Conservation (phyloP, 2,888 invertebrate species). For the Leptarthrus brevirostris region DNA sequence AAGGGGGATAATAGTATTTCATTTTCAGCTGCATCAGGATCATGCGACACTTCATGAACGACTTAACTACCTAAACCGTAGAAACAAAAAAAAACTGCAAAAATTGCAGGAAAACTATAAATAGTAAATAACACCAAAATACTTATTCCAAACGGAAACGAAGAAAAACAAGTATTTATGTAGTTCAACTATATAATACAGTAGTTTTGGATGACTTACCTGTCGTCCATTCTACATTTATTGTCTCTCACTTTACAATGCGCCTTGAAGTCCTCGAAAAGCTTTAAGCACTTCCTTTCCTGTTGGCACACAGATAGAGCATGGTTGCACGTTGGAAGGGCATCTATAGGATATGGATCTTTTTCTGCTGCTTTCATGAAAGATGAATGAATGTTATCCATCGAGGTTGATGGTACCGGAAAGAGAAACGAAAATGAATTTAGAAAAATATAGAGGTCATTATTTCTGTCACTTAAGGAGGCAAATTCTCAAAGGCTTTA, state of each 20-base stretch:
- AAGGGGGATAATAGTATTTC: neutral
- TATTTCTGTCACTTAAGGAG: neutral
- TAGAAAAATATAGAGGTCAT: neutral
- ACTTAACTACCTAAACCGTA: neutral
- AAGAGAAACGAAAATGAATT: neutral
- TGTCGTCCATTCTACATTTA: slow-evolving; percentile 89
- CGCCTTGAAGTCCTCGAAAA: slow-evolving; percentile 87
- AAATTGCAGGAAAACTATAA: neutral
- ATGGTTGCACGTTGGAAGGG: slow-evolving; percentile 90
- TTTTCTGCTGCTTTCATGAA: slow-evolving; percentile 70
- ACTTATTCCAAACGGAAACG: neutral
- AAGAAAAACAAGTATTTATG: neutral
- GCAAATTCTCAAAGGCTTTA: neutral
- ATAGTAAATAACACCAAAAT: neutral
- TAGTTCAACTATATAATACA: no score
- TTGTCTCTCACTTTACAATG: slow-evolving; percentile 88
- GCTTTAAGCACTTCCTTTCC: slow-evolving; percentile 81
- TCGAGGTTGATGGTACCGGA: slow-evolving; percentile 1
- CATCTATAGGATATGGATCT: slow-evolving; percentile 90
- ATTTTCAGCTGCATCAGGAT: slow-evolving; percentile 9
- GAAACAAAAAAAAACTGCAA: neutral
- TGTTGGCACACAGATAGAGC: slow-evolving; percentile 87
- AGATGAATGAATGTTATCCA: slow-evolving; percentile 2
- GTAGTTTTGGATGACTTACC: slow-evolving; percentile 70
- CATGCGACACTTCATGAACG: slow-evolving; percentile 10